Evolutionary conservation across 2,888 invertebrate genomes (phyloP), one percentile per base, ranked within the genome.

Genomic region (Selenia dentaria): DNA sequence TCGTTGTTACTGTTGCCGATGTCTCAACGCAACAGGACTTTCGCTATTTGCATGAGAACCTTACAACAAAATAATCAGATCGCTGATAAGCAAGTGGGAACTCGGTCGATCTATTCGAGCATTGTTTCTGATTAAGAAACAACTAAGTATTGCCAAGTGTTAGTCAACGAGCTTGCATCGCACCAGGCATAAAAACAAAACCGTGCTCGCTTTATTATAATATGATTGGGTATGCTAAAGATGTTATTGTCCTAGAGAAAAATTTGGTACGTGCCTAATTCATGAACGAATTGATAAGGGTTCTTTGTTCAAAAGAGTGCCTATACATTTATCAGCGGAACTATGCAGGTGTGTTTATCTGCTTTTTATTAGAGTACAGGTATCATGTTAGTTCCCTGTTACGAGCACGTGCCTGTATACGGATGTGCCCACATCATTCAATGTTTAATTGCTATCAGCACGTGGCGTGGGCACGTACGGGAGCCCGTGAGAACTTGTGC

Each of bases 381-480:
- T 16, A 57, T 59, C 42, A 54, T 49, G 54, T 61, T 60, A 40
- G 59, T 59, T 57, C 47, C 47, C 60, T 36, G 42, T 28, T 47
- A 54, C 10, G n/a, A 16, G 58, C 79, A 81, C 82, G 76, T 82
- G 76, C 56, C 50, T 48, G 36, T 52, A 64, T 62, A 67, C 75
- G 78, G 76, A 81, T 82, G 67, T 64, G 66, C 55, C 62, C 61
- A 61, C 59, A 71, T 78, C 71, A 71, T 64, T 74, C 72, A 70
- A 59, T 51, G 59, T 73, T 77, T 83, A 79, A 83, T 80, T 78
- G 64, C 57, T 70, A 69, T 68, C 55, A 59, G 58, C 82, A 84
- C 84, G 81, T 82, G 79, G 66, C 55, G 11, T 28, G 48, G 42
- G 56, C 81, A 79, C 77, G 78, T 77, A 78, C 63, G 54, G 55